Evolutionary conservation across 2,113 vertebrate genomes (phyloP).

Genomic region (Pygathrix nemaeus): DNA sequence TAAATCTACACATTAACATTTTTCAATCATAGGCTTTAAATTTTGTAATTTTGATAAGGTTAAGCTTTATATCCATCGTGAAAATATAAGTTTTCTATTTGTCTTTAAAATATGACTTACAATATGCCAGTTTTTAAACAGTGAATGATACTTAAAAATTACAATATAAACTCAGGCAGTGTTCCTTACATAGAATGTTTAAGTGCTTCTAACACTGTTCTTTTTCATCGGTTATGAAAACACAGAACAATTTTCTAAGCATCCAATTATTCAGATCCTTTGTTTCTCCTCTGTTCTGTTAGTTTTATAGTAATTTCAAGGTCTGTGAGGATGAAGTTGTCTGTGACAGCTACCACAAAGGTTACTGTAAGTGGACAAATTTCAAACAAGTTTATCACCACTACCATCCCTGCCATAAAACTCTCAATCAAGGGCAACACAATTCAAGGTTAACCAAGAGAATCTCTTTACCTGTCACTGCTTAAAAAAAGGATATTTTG

Average conservation of each 20-base stretch:
- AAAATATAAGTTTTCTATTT: neutral
- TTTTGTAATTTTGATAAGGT: neutral
- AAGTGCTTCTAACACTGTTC: neutral
- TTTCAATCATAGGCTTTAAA: neutral
- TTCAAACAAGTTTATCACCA: neutral
- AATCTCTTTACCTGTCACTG: neutral
- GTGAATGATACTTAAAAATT: neutral
- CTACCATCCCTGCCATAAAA: neutral
- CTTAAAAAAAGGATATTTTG: neutral
- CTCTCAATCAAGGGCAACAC: neutral
- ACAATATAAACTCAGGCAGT: neutral
- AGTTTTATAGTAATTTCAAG: neutral
- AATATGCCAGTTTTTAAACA: constrained; percentile 4
- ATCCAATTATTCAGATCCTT: neutral
- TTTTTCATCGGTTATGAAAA: neutral
- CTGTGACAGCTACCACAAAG: neutral
- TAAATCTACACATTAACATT: neutral
- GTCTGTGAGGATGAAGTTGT: neutral
- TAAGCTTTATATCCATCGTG: constrained; percentile 5
- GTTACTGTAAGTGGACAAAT: neutral
- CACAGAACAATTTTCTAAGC: neutral
- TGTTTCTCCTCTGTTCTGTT: neutral
- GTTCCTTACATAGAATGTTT: neutral
- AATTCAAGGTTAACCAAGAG: neutral
- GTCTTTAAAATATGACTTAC: neutral